Conservation (phyloP, 2,888 invertebrate species). For the Lochmaea capreae region DNA sequence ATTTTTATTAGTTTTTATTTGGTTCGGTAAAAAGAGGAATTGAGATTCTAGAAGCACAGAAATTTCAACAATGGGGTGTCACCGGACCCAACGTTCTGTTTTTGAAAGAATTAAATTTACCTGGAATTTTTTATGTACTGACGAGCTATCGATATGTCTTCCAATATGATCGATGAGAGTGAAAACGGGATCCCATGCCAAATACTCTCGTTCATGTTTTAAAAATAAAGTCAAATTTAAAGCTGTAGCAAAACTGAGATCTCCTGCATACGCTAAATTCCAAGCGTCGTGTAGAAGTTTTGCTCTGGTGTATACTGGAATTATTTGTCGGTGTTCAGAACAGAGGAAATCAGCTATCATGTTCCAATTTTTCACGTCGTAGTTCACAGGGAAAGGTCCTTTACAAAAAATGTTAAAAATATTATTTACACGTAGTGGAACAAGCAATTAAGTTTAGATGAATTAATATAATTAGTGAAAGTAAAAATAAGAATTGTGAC, state of each 20-base stretch:
- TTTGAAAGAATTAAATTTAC: conserved; percentile 62
- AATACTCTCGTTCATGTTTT: conserved; percentile 77
- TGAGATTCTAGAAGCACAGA: no score
- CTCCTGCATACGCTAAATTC: conserved; percentile 79
- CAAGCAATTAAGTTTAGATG: no score
- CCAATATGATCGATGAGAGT: conserved; percentile 86
- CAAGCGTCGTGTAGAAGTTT: conserved; percentile 83
- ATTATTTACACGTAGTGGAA: not conserved
- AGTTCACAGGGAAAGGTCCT: conserved; percentile 88
- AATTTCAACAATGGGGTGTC: no score
- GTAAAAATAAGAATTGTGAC: no score
- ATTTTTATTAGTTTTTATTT: no score
- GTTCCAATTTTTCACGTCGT: conserved; percentile 82
- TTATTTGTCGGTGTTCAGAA: conserved; percentile 68
- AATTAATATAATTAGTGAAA: no score
- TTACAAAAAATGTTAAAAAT: conserved; percentile 22
- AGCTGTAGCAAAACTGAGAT: conserved; percentile 79
- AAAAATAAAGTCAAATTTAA: conserved; percentile 84
- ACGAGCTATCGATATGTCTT: conserved; percentile 76
- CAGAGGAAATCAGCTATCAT: conserved; percentile 75
- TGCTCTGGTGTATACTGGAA: conserved; percentile 80
- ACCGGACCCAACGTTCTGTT: no score
- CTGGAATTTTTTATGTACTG: conserved; percentile 78
- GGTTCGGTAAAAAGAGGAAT: no score
- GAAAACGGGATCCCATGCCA: conserved; percentile 87